A percentile compares a stretch with the other conserved stretches of the same genome.
Conservation (phyloP, 2,797 vertebrate species). For the Darevskia mixta region DNA sequence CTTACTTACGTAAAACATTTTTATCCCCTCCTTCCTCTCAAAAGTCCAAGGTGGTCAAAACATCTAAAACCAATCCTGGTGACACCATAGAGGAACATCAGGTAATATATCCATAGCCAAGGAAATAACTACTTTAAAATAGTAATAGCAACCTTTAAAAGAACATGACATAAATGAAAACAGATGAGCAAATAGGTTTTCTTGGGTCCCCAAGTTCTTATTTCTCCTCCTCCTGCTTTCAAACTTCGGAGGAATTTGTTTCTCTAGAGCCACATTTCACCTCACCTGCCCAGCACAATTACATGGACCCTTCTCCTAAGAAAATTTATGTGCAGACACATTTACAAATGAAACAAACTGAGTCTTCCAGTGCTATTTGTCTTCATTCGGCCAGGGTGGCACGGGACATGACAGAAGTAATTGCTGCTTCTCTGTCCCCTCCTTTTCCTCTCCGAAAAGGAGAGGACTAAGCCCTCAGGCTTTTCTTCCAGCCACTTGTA, state of each 20-base stretch:
- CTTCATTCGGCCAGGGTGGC: slow-evolving; percentile 20
- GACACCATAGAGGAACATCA: background rate
- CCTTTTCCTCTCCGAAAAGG: slow-evolving; percentile 21
- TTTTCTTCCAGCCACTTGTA: slow-evolving; percentile 33
- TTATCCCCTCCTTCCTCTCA: background rate
- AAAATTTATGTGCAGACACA: slow-evolving; percentile 23
- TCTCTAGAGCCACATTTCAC: background rate
- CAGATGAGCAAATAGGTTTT: background rate
- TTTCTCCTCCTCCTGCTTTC: background rate
- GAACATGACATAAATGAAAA: background rate
- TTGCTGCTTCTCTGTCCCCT: background rate
- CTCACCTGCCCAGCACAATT: background rate
- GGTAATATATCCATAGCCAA: background rate
- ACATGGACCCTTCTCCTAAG: background rate
- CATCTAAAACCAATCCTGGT: background rate
- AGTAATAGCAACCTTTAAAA: background rate
- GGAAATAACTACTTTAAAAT: background rate
- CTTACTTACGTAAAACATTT: background rate
- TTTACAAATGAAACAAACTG: slow-evolving; percentile 2
- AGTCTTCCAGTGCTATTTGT: slow-evolving; percentile 37
- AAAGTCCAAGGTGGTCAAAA: background rate
- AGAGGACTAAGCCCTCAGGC: slow-evolving; percentile 26
- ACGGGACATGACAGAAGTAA: slow-evolving; percentile 28
- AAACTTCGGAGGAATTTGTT: background rate
- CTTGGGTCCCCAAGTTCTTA: background rate